Conservation (phyloP, 2,888 invertebrate genomes). For the Drosophila kuntzei region DNA sequence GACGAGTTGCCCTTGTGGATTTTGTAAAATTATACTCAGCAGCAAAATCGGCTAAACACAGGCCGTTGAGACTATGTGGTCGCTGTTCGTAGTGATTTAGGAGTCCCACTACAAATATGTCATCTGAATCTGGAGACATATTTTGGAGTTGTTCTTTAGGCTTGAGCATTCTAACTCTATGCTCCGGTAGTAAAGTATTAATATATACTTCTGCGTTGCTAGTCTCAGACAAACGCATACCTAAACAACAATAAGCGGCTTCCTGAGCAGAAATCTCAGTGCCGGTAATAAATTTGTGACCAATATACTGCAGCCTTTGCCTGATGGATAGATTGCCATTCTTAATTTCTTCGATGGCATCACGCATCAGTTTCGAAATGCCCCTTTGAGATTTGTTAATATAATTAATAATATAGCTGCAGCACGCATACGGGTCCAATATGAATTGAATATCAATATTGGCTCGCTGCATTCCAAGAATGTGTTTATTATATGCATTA, state of each 20-base stretch:
- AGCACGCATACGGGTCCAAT: slow-evolving; percentile 19
- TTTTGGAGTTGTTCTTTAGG: slow-evolving; percentile 9
- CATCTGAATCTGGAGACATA: no score
- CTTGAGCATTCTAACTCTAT: slow-evolving; percentile 30
- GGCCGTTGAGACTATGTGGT: no score
- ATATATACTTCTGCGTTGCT: slow-evolving; percentile 15
- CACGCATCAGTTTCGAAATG: slow-evolving; percentile 20
- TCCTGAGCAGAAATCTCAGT: no score
- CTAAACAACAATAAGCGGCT: slow-evolving; percentile 9
- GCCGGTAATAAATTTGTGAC: slow-evolving; percentile 13
- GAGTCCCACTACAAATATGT: no score
- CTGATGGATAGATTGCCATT: not conserved
- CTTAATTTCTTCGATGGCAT: slow-evolving; percentile 5
- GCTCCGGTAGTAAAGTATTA: slow-evolving; percentile 32
- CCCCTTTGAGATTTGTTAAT: slow-evolving; percentile 22
- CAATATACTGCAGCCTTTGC: slow-evolving; percentile 11
- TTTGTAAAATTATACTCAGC: no score
- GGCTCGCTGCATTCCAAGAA: slow-evolving; percentile 16
- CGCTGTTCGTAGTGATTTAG: no score
- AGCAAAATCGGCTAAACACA: no score
- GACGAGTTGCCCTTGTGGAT: no score
- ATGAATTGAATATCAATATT: slow-evolving; percentile 22
- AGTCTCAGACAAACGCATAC: slow-evolving; percentile 14
- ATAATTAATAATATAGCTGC: slow-evolving; percentile 16
- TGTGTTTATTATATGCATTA: slow-evolving; percentile 15